Percentiles rank a stretch among this genome's conserved stretches.
Conservation (phyloP, 1,140 invertebrate genomes). For the Zaprionus lachaisei region DNA sequence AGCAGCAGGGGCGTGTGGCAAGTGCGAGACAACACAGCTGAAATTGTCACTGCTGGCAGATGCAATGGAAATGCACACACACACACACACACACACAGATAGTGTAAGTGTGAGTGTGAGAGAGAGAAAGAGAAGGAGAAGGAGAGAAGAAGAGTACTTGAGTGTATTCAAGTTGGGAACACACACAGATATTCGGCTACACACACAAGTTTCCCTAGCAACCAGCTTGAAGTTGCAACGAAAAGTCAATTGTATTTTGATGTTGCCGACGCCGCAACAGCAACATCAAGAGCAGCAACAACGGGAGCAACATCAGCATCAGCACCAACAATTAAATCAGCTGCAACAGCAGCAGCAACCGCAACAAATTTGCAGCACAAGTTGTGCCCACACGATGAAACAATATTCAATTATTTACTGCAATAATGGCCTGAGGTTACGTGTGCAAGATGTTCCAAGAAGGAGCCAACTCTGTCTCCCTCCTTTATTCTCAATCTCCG, state of each 20-base stretch:
- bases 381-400: constrained; percentile 58
- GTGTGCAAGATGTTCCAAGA: not conserved
- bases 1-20: constrained; percentile 9
- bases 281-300: constrained; percentile 29
- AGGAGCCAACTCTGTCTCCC: not conserved
- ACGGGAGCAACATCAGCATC: constrained; percentile 13
- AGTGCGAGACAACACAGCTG: constrained; percentile 24
- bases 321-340: constrained; percentile 33
- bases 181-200: constrained; percentile 28
- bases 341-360: constrained; percentile 47
- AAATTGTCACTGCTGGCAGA: constrained; percentile 64
- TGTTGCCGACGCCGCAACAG: constrained; percentile 48
- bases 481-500: too few relatives aligned
- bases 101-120: not conserved
- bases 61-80: constrained; percentile 68
- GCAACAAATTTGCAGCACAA: constrained; percentile 55
- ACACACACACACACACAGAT: constrained; percentile 60
- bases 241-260: constrained; percentile 82
- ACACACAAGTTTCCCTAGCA: constrained; percentile 43
- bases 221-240: constrained; percentile 74
- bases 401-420: constrained; percentile 79
- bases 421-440: constrained; percentile 58
- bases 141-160: not conserved
- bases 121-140: not conserved
- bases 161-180: constrained; percentile 48